Evolutionary conservation across 2,797 vertebrate species (phyloP).

Genomic region (Dicrostonyx torquatus): DNA sequence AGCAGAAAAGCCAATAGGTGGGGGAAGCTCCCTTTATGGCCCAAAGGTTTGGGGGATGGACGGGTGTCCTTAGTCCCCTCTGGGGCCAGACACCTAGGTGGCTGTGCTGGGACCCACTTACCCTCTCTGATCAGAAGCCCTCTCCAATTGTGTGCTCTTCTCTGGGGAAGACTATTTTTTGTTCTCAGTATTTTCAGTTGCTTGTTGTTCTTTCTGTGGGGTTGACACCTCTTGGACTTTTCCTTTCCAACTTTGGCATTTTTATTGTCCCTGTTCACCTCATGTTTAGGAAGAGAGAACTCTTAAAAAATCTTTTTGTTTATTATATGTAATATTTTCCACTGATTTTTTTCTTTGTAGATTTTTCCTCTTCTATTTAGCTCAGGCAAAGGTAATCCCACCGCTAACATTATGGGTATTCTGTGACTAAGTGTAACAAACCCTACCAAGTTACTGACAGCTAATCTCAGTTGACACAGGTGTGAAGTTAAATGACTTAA

Average conservation of each 20-base stretch:
- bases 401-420: not conserved
- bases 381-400: not conserved
- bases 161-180: not conserved
- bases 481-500: not conserved
- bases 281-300: not conserved
- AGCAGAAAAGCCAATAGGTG: no score
- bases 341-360: not conserved
- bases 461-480: not conserved
- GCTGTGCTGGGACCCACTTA: no score
- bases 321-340: not conserved
- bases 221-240: not conserved
- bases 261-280: not conserved
- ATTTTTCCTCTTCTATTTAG: not conserved
- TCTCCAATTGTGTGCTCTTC: not conserved
- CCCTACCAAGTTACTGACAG: not conserved
- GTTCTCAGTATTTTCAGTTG: not conserved
- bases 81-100: no score
- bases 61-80: no score
- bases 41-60: no score
- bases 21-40: no score
- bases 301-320: not conserved
- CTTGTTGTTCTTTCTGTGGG: not conserved
- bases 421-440: not conserved
- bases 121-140: no score
- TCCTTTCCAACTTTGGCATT: not conserved